These are phyloP conservation scores for Tholera decimalis DNA, from an alignment of 2,888 invertebrate genomes.

Conservation along the genomic window DNA sequence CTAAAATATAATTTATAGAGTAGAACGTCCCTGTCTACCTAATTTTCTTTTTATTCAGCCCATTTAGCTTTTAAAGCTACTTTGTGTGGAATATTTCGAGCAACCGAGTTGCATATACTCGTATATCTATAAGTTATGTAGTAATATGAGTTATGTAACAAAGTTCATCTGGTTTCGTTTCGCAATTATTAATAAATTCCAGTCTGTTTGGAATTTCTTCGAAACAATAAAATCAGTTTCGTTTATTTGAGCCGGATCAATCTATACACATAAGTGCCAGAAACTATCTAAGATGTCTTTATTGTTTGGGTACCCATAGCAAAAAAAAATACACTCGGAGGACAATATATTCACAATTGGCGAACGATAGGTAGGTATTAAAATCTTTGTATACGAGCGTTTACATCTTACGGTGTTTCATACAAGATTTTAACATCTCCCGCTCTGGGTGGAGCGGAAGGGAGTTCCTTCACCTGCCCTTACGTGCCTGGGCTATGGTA, in stretches of 20 bases:
- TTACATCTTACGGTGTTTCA: no score
- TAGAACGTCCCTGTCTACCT: neutral
- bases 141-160: no score
- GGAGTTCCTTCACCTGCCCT: no score
- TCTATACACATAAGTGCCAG: no score
- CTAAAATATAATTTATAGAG: neutral
- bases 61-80: neutral
- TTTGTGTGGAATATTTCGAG: conserved; percentile 11
- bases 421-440: no score
- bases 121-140: no score
- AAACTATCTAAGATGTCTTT: neutral
- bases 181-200: conserved; percentile 37
- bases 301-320: no score
- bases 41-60: conserved; percentile 5
- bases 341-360: no score
- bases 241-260: conserved; percentile 5
- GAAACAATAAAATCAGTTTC: conserved; percentile 5
- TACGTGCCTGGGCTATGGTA: no score
- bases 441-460: no score
- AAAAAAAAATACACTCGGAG: neutral
- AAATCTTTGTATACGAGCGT: no score
- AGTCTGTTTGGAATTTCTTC: conserved; percentile 13
- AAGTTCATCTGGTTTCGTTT: conserved; percentile 34
- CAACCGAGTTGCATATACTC: no score
- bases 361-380: neutral